Base-by-base conservation (phyloP, 2,888 invertebrate species). In the Lasioglossum leucozonium region DNA sequence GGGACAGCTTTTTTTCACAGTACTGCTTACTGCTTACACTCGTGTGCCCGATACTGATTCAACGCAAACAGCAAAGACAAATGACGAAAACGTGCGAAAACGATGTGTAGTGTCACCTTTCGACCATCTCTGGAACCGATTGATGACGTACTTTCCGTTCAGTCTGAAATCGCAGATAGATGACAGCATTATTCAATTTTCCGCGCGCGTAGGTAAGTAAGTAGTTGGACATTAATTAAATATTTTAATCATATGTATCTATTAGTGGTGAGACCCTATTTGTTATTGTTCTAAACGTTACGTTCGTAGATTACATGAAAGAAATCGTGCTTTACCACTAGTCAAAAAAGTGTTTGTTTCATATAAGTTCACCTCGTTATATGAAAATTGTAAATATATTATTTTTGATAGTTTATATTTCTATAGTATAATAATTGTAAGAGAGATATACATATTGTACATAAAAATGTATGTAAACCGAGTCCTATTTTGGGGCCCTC, bases 81-180 rank as follows among this genome's bases (percentile, higher is more conserved):
- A 47, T 75, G 73, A 85, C 75, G 62, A 51, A n/a, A 71, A 47
- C 40, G 30, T 40, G 42, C 37, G n/a, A 37, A 69, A 37, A 13
- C 44, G 47, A 72, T 30, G 72, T 69, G 47, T 16, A n/a, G 22
- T 65, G 86, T 81, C 79, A 85, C 74, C 87, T 87, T 79, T 37
- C 67, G 77, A 4, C n/a, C 8, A 37, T 42, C 11, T 40, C 75
- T 13, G 13, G n/a, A 77, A 87, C 18, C 67, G 65, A n/a, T 6
- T n/a, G 3, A 26, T 16, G 62, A 62, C 6, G 30, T 30, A 62
- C 5, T 55, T 55, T 11, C 55, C n/a, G 3, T 55, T 55, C 51
- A n/a, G 10, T 55, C 51, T 55, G 10, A 55, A 55, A n/a, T 62
- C 13, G 26, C 58, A 11, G 22, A 62, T 62, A 65, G 30, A 65